These are phyloP conservation scores for Argyrosomus regius DNA, from an alignment of 2,797 vertebrate genomes.

Conservation along the genomic window DNA sequence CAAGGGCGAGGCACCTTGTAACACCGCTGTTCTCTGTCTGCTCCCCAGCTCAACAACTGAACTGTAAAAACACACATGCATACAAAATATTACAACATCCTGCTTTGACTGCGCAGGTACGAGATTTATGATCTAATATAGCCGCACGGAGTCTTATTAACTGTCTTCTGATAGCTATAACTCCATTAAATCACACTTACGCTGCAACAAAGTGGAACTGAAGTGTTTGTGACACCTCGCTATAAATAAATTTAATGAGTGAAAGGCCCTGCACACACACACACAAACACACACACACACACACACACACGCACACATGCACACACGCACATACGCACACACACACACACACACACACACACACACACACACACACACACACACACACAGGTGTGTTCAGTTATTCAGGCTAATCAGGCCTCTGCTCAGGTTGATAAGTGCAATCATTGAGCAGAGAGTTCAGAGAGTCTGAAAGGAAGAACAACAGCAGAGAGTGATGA, in stretches of 20 bases:
- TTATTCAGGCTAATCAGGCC: slow-evolving; percentile 4
- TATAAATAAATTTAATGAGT: slow-evolving; percentile 55
- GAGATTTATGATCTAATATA: slow-evolving; percentile 10
- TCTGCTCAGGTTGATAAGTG: slow-evolving; percentile 1
- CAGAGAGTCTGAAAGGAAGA: background rate
- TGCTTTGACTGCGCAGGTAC: background rate
- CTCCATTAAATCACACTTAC: slow-evolving; percentile 31
- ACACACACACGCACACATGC: too few relatives aligned
- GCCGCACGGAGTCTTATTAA: slow-evolving; percentile 6
- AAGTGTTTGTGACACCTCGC: slow-evolving; percentile 39
- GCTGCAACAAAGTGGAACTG: slow-evolving; percentile 15
- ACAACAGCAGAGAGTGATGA: background rate
- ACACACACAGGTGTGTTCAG: slow-evolving; percentile 14
- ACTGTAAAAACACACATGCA: slow-evolving; percentile 9
- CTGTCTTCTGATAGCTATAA: slow-evolving; percentile 5
- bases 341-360: too few relatives aligned
- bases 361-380: background rate
- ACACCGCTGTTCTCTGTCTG: slow-evolving; percentile 34
- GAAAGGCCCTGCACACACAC: slow-evolving; percentile 12
- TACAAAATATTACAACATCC: background rate
- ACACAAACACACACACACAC: background rate
- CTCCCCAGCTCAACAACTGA: slow-evolving; percentile 5
- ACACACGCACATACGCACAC: too few relatives aligned
- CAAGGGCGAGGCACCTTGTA: slow-evolving; percentile 36
- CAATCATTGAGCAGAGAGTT: background rate